A percentile compares a stretch with the other conserved stretches of the same genome.
Conservation (phyloP, 2,888 invertebrate genomes). For the Metalampra italica region DNA sequence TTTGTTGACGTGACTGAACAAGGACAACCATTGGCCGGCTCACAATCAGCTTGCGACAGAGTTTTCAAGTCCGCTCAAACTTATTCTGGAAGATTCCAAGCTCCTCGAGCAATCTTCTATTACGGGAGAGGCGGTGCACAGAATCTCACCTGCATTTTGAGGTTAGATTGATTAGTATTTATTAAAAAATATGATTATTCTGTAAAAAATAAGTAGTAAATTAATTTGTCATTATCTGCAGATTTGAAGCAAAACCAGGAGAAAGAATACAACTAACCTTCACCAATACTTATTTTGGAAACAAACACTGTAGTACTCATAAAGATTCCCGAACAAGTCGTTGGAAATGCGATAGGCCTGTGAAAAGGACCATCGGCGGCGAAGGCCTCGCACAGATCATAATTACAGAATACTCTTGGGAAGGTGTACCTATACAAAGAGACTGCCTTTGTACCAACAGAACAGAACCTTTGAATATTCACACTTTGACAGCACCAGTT, state of each 20-base stretch:
- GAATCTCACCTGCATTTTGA: slow-evolving; percentile 85
- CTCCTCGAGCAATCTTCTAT: slow-evolving; percentile 88
- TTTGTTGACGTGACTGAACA: slow-evolving; percentile 87
- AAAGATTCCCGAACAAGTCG: slow-evolving; percentile 83
- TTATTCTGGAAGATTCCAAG: slow-evolving; percentile 82
- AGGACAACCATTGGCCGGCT: slow-evolving; percentile 77
- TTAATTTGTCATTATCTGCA: slow-evolving; percentile 25
- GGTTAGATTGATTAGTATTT: slow-evolving; percentile 47
- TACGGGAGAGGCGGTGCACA: slow-evolving; percentile 89
- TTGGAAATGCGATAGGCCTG: slow-evolving; percentile 82
- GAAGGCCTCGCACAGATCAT: slow-evolving; percentile 80
- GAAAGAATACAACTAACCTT: slow-evolving; percentile 85
- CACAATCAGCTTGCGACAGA: slow-evolving; percentile 81
- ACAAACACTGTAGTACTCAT: slow-evolving; percentile 82
- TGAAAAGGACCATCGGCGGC: slow-evolving; percentile 61
- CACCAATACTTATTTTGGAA: slow-evolving; percentile 83
- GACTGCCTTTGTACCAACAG: slow-evolving; percentile 87
- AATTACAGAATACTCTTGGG: slow-evolving; percentile 85
- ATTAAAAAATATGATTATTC: not conserved
- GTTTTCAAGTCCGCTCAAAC: slow-evolving; percentile 77
- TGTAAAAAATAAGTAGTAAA: not conserved
- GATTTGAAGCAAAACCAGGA: slow-evolving; percentile 83
- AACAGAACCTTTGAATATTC: slow-evolving; percentile 80
- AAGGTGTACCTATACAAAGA: slow-evolving; percentile 81
- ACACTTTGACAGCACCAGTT: slow-evolving; percentile 83